Conservation (phyloP, 2,113 vertebrate species). For the Nesogale talazaci region DNA sequence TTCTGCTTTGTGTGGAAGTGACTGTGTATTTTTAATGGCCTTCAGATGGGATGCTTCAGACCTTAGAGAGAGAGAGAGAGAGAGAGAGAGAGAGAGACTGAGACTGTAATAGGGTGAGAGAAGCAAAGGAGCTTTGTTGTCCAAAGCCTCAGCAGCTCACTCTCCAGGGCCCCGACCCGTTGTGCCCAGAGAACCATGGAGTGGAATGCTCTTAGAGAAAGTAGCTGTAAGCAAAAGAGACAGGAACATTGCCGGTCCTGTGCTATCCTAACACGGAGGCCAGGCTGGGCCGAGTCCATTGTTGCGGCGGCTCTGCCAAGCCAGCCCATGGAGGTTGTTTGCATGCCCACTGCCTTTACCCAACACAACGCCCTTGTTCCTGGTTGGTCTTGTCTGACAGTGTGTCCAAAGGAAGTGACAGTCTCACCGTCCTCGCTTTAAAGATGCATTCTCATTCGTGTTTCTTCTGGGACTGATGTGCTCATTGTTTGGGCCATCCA, state of each 20-base stretch:
- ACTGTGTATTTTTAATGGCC: conserved; percentile 36
- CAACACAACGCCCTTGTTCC: not conserved
- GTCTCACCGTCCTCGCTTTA: not conserved
- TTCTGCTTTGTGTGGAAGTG: conserved; percentile 36
- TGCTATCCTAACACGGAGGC: not conserved
- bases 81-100: too few species aligned
- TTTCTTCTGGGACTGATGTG: not conserved
- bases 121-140: not conserved
- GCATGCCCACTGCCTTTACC: not conserved
- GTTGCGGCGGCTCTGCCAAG: not conserved
- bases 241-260: not conserved
- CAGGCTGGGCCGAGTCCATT: not conserved
- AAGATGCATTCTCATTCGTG: not conserved
- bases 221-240: too few species aligned
- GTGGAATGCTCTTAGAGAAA: not conserved
- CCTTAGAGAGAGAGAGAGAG: not conserved
- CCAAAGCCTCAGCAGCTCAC: not conserved
- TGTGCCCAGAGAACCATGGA: too few species aligned
- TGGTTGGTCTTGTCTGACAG: not conserved
- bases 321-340: not conserved
- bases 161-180: not conserved
- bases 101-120: not conserved
- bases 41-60: conserved; percentile 53
- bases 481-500: not conserved
- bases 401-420: not conserved